Conservation (phyloP, 2,113 vertebrate species). For the Hoplias malabaricus region DNA sequence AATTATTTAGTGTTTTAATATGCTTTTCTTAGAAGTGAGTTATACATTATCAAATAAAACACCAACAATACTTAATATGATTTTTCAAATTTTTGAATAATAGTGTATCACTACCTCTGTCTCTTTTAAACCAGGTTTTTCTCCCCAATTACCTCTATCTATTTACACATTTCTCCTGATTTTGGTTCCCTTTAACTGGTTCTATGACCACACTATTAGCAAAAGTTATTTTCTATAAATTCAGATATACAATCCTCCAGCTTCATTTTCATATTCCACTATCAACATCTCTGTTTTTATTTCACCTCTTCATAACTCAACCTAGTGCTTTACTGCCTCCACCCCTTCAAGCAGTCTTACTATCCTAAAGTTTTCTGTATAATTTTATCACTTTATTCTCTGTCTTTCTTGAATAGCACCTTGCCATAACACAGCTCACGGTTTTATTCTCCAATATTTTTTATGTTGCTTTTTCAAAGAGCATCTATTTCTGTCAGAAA, state of each 20-base stretch:
- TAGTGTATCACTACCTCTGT: neutral
- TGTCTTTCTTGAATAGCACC: neutral
- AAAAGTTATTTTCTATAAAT: neutral
- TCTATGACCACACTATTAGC: neutral
- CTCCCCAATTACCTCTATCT: neutral
- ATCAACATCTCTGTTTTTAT: neutral
- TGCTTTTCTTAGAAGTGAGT: no score
- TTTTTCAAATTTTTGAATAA: no score
- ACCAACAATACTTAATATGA: no score
- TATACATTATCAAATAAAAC: no score
- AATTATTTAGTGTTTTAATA: no score
- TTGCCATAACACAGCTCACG: neutral
- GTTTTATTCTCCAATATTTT: conserved; percentile 15
- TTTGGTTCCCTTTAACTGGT: neutral
- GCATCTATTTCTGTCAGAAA: conserved; percentile 22
- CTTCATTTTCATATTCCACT: neutral
- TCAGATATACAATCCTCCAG: neutral
- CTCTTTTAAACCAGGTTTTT: no score
- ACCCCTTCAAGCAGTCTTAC: neutral
- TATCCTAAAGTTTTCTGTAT: neutral
- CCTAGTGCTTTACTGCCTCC: neutral
- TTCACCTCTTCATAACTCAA: conserved; percentile 1
- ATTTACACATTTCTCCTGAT: neutral
- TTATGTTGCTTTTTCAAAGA: conserved; percentile 6
- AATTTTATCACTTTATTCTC: neutral